phyloP scores from a whole-genome alignment of 2,797 vertebrate genomes.

The Margarornis squamiger region DNA sequence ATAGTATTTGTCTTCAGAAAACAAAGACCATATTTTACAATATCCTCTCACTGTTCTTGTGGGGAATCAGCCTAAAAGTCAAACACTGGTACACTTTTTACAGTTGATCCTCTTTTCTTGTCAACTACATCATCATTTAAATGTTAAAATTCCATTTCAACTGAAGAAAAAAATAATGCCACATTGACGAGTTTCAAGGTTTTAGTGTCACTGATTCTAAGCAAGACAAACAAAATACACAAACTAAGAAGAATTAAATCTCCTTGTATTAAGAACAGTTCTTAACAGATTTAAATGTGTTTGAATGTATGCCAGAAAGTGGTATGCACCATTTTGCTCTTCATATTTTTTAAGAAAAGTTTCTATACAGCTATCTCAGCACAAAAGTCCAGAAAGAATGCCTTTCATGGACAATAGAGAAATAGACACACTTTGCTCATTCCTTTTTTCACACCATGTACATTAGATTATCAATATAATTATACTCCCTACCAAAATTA shows the following conservation, averaged over 20 bases:
- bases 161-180: neutral
- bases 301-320: neutral
- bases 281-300: neutral
- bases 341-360: neutral
- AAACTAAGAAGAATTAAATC: neutral
- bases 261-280: neutral
- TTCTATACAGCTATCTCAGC: neutral
- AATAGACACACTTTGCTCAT: neutral
- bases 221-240: neutral
- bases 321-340: neutral
- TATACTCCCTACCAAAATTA: neutral
- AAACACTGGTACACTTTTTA: neutral
- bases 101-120: slow-evolving; percentile 1
- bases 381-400: neutral
- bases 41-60: neutral
- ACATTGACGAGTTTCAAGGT: neutral
- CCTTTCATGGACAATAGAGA: neutral
- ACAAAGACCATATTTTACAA: slow-evolving; percentile 17
- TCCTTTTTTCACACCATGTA: neutral
- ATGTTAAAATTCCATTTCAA: neutral
- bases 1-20: slow-evolving; percentile 25
- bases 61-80: neutral
- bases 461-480: neutral
- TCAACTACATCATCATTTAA: neutral
- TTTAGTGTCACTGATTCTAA: neutral